Evolutionary conservation across 2,113 vertebrate genomes (phyloP), one percentile per base, ranked within the genome.

Genomic region (Calyptomena viridis): DNA sequence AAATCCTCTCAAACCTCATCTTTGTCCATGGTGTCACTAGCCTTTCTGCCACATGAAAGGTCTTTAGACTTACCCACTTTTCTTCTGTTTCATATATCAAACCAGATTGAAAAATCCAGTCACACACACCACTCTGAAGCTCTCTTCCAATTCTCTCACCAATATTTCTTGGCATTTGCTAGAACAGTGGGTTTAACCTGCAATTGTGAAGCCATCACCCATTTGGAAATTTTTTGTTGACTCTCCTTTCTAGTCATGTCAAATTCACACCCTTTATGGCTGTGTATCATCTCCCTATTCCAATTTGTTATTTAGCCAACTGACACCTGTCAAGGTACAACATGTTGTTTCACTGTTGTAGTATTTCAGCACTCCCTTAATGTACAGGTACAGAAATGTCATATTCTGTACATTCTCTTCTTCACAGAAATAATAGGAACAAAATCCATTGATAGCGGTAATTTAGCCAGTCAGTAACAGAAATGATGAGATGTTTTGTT

Each of bases 271-370:
- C 39, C 80, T 50, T 84, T 58, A 40, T 9, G 46, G 20, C 17
- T 52, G 33, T 47, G 22, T 6, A 6, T 47, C 20, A 33, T 22
- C 15, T 75, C 22, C 66, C 75, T 56, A 76, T 44, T 58, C 49
- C 33, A 49, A 22, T 9, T 21, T 66, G 18, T 46, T 87, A 64
- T 44, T 69, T 73, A 40, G 19, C 18, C 40, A 66, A 18, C 27
- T 16, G 47, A 46, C 59, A 50, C 4, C 17, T 37, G 27, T 27
- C 20, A 39, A 58, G 25, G 40, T 60, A 49, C 17, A 31, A 40
- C 0, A 2, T 5, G 12, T 27, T 23, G 9, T 42, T 83, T 86
- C 56, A 76, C 37, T 28, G 9, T 42, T 60, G 5, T 0, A 60
- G 17, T 53, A 77, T 55, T 76, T 74, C 37, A 68, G 28, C 14